Conservation (phyloP, 2,888 invertebrate genomes). For the Ypsolopha scabrella region DNA sequence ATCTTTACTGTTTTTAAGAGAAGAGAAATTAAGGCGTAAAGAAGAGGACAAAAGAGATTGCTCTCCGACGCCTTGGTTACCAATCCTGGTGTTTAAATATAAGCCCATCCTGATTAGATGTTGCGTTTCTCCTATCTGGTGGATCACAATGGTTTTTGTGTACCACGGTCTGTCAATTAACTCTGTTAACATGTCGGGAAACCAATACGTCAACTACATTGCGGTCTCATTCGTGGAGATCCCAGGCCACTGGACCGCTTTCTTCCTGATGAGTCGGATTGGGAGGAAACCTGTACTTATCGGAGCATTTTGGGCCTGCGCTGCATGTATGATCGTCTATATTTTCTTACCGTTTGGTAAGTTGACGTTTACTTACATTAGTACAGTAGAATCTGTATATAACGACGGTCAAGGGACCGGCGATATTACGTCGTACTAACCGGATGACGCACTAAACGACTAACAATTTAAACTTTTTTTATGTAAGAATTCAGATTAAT, state of each 20-base stretch:
- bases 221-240: conserved; percentile 74
- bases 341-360: conserved; percentile 70
- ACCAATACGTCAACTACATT: conserved; percentile 75
- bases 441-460: background rate
- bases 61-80: conserved; percentile 27
- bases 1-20: conserved; percentile 28
- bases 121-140: conserved; percentile 63
- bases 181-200: conserved; percentile 73
- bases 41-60: conserved; percentile 6
- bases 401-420: too few relatives aligned
- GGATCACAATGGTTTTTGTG: conserved; percentile 74
- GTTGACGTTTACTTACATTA: background rate
- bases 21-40: conserved; percentile 20
- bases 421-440: too few relatives aligned
- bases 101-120: conserved; percentile 32
- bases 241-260: conserved; percentile 74
- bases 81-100: conserved; percentile 34
- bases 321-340: conserved; percentile 70
- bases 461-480: background rate
- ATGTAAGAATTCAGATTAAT: too few relatives aligned
- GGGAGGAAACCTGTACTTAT: conserved; percentile 72
- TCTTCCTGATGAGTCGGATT: conserved; percentile 67
- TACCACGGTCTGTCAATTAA: conserved; percentile 77
- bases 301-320: conserved; percentile 71
- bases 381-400: background rate